Evolutionary conservation across 2,113 vertebrate genomes (phyloP).

Genomic region (Heterocephalus glaber): DNA sequence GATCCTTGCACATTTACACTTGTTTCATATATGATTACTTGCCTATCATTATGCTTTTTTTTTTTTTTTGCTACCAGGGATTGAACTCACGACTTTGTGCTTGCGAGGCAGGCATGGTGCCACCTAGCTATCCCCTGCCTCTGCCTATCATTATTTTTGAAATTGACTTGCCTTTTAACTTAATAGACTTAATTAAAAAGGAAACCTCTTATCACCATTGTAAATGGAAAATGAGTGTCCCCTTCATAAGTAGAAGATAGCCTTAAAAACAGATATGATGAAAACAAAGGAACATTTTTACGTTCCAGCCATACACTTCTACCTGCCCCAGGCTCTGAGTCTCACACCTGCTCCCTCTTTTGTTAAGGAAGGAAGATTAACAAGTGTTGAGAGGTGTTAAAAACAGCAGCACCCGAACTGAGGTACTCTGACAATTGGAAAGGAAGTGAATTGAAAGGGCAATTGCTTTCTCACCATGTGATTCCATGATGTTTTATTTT

Average conservation of each 20-base stretch:
- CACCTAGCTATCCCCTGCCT: too few species aligned
- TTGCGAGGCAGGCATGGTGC: too few species aligned
- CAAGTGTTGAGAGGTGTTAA: conserved; percentile 44
- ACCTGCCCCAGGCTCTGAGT: background rate
- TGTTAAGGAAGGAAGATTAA: conserved; percentile 33
- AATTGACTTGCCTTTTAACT: background rate
- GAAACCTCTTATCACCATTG: background rate
- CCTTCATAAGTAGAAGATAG: background rate
- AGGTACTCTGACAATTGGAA: background rate
- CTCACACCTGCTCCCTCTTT: conserved; percentile 49
- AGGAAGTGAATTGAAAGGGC: background rate
- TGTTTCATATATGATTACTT: too few species aligned
- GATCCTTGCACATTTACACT: background rate
- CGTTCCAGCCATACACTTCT: background rate
- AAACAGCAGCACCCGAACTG: background rate
- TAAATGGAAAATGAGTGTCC: background rate
- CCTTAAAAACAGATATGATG: background rate
- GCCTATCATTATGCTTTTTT: too few species aligned
- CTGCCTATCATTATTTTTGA: background rate
- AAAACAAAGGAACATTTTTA: background rate
- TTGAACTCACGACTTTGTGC: too few species aligned
- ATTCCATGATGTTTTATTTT: background rate
- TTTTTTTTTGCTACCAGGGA: too few species aligned
- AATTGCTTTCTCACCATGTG: background rate
- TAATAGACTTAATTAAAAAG: conserved; percentile 35